Evolutionary conservation across 2,113 vertebrate species (phyloP), one percentile per base, ranked within the genome.

Genomic region (Gallinago media): DNA sequence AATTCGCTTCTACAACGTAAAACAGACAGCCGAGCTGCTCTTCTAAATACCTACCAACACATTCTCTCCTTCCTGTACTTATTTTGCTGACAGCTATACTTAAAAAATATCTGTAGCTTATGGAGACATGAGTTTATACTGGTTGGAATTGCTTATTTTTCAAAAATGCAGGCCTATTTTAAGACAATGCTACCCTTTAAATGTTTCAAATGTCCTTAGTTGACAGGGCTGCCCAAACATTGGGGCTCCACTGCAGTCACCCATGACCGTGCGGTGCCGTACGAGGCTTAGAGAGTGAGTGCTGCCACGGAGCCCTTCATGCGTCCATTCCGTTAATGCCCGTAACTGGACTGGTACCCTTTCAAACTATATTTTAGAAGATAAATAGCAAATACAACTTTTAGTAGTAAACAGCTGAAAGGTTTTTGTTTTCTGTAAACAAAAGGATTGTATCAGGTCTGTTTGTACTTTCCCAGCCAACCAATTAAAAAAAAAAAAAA

Each of bases 191-290:
- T 83, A 68, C 91, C 54, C 85, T 81, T 85, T 62, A 81, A 58
- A 71, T 89, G 72, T 88, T 81, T 85, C 73, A 62, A 54, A 76
- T 92, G 80, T 42, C 95, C 40, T 38, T 49, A 85, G 93, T 22
- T 97, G 94, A 94, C 91, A 91, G 80, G 95, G 91, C 90, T 97
- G 81, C 97, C 92, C 89, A 96, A 97, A 94, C 76, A 80, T 38
- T 66, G n/a, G 38, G 82, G 94, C 89, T 87, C 73, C 59, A 44
- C 67, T 61, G 44, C 47, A 68, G 88, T 92, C 80, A 70, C 80
- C 65, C 85, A 23, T 29, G 90, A 89, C 85, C 10, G 8, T 50
- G 75, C 56, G 79, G 78, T 87, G 66, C 65, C 4, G 0, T 56
- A 13, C 1, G 49, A 96, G 49, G 68, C 52, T 93, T 76, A 91